Evolutionary conservation across 2,888 invertebrate genomes (phyloP), one percentile per base, ranked within the genome.

Genomic region (Onchidella celtica): DNA sequence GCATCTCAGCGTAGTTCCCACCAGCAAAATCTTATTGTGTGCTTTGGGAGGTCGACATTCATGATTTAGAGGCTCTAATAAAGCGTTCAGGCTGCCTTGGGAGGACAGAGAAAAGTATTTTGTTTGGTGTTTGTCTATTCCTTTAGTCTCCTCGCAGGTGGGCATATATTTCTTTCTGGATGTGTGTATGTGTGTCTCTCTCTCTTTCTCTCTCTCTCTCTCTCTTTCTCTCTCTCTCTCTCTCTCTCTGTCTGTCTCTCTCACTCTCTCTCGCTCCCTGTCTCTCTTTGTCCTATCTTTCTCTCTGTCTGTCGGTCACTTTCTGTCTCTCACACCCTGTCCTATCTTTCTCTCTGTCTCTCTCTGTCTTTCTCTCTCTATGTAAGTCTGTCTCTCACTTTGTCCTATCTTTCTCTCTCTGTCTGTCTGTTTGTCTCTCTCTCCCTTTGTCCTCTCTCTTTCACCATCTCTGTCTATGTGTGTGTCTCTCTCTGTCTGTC

Each of bases 171-270:
- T 27, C 29, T 68, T 24, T 34, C 34, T 68, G 9, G 14, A 11
- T n/a, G n/a, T n/a, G n/a, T n/a, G n/a, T n/a, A n/a, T n/a, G n/a
- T n/a, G n/a, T n/a, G n/a, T n/a, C n/a, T 68, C 34, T 68, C 34
- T 34, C 14, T 34, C 68, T 32, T 14, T 34, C 34, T 34, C 40
- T 36, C 27, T 38, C 34, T 63, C 63, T 68, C 34, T 34, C 11
- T 34, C 34, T 68, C 34, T 34, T 32, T 68, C 34, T 68, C n/a
- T n/a, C n/a, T 68, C 68, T 68, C 34, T n/a, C 32, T 34, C 34
- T 34, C 34, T 34, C 29, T 34, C n/a, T n/a, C 34, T 68, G 11
- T 68, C n/a, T 34, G 6, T 34, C 34, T 32, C 68, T 68, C 34
- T 14, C 11, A 11, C 24, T 68, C n/a, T 27, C 36, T 69, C 38